These are phyloP conservation scores for Sternarchorhynchus goeldii DNA, from an alignment of 2,797 vertebrate genomes.

Conservation along the genomic window DNA sequence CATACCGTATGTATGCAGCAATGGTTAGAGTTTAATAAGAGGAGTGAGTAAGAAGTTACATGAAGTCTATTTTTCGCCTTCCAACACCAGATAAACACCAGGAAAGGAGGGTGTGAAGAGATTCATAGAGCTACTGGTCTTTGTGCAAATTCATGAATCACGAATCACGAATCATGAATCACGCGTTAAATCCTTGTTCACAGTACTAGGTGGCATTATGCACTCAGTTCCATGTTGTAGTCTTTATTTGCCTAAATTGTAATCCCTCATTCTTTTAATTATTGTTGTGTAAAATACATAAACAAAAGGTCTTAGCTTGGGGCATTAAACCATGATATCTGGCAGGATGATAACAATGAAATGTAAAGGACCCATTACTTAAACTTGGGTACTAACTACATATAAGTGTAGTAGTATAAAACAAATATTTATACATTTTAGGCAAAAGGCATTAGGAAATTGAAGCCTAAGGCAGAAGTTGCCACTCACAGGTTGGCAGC, in stretches of 20 bases:
- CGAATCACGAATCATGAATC: background rate
- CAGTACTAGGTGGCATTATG: constrained; percentile 3
- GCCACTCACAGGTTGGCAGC: background rate
- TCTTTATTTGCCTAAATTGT: constrained; percentile 19
- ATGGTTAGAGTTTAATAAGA: background rate
- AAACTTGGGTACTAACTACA: no score
- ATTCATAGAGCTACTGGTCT: background rate
- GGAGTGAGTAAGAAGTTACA: background rate
- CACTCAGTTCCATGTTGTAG: constrained; percentile 9
- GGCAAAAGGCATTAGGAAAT: no score
- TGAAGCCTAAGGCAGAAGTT: background rate
- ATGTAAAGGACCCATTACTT: background rate
- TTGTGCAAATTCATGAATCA: background rate
- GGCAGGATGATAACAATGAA: background rate
- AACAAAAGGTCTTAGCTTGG: background rate
- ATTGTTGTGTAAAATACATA: no score
- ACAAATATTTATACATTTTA: background rate
- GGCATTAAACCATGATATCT: background rate
- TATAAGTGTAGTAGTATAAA: no score
- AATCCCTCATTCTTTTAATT: constrained; percentile 1
- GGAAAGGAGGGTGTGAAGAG: constrained; percentile 1
- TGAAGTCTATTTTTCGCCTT: background rate
- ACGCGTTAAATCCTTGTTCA: constrained; percentile 5
- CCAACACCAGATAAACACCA: background rate
- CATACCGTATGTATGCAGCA: background rate